phyloP scores from a whole-genome alignment of 2,113 vertebrate species.

The Mormyrus lacerda region DNA sequence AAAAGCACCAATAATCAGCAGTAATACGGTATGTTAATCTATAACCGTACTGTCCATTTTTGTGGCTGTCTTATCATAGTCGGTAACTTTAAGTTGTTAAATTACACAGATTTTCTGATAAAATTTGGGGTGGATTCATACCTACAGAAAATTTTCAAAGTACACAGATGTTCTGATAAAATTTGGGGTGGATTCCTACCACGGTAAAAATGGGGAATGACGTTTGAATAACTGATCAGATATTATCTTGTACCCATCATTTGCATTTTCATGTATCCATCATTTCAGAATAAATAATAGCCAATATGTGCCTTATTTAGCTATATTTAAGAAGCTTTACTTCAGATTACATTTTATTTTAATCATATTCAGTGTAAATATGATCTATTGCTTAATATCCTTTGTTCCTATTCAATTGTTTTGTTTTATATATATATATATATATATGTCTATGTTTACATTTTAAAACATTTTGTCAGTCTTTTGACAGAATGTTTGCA shows the following conservation, averaged over 20 bases:
- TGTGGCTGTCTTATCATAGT: not conserved
- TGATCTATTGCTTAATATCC: not conserved
- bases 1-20: not conserved
- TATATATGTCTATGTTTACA: not conserved
- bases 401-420: not conserved
- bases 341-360: not conserved
- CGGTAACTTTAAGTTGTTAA: not conserved
- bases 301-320: conserved; percentile 24
- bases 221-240: not conserved
- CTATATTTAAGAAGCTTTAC: conserved; percentile 26
- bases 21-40: not conserved
- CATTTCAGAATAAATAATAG: not conserved
- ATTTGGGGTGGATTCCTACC: not conserved
- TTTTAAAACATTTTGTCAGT: conserved; percentile 5
- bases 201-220: not conserved
- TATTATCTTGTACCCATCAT: not conserved
- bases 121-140: not conserved
- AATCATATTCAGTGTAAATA: conserved; percentile 14
- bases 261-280: not conserved
- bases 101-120: not conserved
- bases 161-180: not conserved
- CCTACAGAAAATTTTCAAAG: not conserved
- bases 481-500: conserved; percentile 1
- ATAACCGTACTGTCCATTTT: not conserved
- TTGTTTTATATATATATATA: not conserved